Conservation (phyloP, 1,140 invertebrate genomes). For the Brachionus rotundiformis region DNA sequence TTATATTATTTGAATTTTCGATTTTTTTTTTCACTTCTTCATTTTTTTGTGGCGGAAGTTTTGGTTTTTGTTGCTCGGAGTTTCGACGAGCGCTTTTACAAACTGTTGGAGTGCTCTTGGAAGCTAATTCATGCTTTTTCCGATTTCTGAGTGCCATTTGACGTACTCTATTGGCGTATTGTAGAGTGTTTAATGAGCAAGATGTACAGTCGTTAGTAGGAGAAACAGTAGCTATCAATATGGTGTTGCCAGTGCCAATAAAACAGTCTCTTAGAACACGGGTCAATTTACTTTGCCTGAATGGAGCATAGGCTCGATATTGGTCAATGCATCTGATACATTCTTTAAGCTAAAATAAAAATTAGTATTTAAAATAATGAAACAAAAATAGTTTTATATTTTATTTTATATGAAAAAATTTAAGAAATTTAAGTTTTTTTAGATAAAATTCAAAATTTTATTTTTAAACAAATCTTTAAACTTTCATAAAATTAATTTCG, state of each 20-base stretch:
- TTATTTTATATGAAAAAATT: no score
- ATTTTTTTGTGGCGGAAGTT: background rate
- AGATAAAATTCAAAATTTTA: no score
- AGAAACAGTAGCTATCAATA: constrained; percentile 37
- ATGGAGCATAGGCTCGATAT: constrained; percentile 61
- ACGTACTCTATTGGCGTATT: constrained; percentile 35
- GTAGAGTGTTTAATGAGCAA: constrained; percentile 39
- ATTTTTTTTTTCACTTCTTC: background rate
- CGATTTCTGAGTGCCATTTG: constrained; percentile 34
- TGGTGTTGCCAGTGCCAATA: background rate
- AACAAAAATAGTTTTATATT: no score
- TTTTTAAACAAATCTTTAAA: no score
- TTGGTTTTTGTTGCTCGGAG: background rate
- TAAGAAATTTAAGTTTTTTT: no score
- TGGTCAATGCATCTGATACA: constrained; percentile 64
- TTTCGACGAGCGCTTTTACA: background rate
- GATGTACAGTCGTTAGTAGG: constrained; percentile 22
- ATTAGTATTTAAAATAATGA: background rate
- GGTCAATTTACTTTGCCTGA: constrained; percentile 63
- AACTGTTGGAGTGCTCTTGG: background rate
- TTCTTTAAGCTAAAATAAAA: constrained; percentile 61
- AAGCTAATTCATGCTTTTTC: background rate
- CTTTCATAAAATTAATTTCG: no score
- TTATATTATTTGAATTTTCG: background rate
- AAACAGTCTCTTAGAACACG: constrained; percentile 56